phyloP scores from a whole-genome alignment of 2,888 invertebrate genomes.

The Drosophila falleni region DNA sequence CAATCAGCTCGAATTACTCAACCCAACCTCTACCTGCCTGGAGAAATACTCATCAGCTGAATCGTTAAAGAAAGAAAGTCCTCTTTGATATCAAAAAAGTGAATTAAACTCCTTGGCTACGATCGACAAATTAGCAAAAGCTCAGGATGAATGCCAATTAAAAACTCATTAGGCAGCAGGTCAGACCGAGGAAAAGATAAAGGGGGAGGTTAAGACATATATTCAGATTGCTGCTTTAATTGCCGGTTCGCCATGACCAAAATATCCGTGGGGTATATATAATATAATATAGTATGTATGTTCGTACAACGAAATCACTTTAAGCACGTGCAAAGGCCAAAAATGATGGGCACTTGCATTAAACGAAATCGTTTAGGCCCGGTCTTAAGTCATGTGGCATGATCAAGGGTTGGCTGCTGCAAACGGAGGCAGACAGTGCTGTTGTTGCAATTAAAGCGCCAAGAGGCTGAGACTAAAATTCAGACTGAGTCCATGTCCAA shows the following conservation, averaged over 20 bases:
- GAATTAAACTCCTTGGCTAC: slow-evolving; percentile 31
- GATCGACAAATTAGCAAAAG: slow-evolving; percentile 60
- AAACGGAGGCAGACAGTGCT: slow-evolving; percentile 25
- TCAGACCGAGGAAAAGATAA: background rate
- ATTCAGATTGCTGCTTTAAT: slow-evolving; percentile 65
- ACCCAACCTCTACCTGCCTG: background rate
- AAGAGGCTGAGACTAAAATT: slow-evolving; percentile 35
- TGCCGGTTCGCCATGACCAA: slow-evolving; percentile 75
- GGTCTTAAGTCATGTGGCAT: slow-evolving; percentile 31
- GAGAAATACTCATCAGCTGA: background rate
- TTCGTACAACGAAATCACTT: slow-evolving; percentile 59
- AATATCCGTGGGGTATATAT: slow-evolving; percentile 59
- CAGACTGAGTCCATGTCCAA: slow-evolving; percentile 68
- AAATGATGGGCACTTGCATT: slow-evolving; percentile 80
- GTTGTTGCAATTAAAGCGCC: slow-evolving; percentile 69
- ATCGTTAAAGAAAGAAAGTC: slow-evolving; percentile 34
- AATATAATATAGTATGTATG: too few species aligned
- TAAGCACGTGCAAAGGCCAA: slow-evolving; percentile 68
- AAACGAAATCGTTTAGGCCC: slow-evolving; percentile 76
- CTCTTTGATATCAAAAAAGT: slow-evolving; percentile 20
- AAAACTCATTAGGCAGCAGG: slow-evolving; percentile 70
- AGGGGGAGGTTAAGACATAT: slow-evolving; percentile 6
- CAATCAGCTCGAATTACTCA: slow-evolving; percentile 68
- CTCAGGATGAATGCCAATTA: slow-evolving; percentile 60
- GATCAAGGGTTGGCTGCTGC: slow-evolving; percentile 1